Evolutionary conservation across 2,888 invertebrate genomes (phyloP), one percentile per base, ranked within the genome.

Genomic region (Heteropelma amictum): DNA sequence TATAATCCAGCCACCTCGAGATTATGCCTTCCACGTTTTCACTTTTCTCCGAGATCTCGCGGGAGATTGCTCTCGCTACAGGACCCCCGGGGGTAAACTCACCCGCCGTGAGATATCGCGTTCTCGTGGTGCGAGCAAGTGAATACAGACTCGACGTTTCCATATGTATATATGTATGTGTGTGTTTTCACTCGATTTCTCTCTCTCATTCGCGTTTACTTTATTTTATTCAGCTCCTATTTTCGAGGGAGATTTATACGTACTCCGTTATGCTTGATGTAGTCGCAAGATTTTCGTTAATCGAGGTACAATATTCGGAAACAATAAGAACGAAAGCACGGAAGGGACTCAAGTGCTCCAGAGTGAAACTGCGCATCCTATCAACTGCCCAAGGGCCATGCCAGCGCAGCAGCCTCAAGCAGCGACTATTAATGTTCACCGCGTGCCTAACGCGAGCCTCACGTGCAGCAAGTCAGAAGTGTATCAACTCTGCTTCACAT

Each of bases 1-100:
- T 77, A 76, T 80, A 81, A 82, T 83, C 81, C 80, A 72, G 53
- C 77, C 76, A 74, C 63, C 51, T 77, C 68, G 64, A 76, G 82
- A 82, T 83, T 83, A 81, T 78, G 76, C 72, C 74, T 74, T 74
- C 65, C 74, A 74, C 61, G 72, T 64, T 77, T 72, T 71, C 74
- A 69, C 70, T 72, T 71, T 73, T 74, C 74, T 73, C 74, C 72
- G 72, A 72, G 70, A 80, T 80, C 74, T 69, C 74, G 74, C 76
- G 64, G 19, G 54, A 77, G 77, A 78, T 77, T 74, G 74, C 73
- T 69, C 73, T 73, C 58, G 56, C 73, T 61, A 45, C 58, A 64
- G 60, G 69, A 69, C 69, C 69, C 64, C 64, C 58, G 69, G 64
- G 60, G 53, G 58, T 45, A 53, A 58, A 65, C 63, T 69, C 42